Conservation (phyloP, 92 coral and sea anemone genomes). For the Epizoanthus rinbou region DNA sequence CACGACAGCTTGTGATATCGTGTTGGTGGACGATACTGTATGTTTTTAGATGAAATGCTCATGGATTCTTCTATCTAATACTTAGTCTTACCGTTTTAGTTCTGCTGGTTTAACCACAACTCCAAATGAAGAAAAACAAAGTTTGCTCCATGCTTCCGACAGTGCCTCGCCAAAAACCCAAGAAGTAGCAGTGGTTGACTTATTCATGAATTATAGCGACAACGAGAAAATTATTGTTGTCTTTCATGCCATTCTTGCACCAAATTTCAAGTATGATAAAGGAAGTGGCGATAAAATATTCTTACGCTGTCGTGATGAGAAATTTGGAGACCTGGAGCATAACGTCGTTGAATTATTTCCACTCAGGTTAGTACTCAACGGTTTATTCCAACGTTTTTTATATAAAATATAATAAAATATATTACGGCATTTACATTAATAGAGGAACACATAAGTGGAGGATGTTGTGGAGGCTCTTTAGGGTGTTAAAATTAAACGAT, state of each 20-base stretch:
- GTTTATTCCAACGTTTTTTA: background rate
- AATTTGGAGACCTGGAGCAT: conserved; percentile 7
- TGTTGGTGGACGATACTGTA: no score
- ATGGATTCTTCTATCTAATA: no score
- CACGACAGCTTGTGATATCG: no score
- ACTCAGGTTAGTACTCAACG: background rate
- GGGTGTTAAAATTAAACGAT: no score
- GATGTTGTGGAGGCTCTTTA: no score
- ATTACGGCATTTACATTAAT: no score
- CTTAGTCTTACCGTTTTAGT: background rate
- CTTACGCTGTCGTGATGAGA: conserved; percentile 5
- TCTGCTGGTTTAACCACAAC: background rate
- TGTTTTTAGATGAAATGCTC: no score
- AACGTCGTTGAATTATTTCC: conserved; percentile 8
- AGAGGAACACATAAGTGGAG: no score
- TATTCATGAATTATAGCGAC: conserved; percentile 6
- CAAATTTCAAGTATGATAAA: conserved; percentile 17
- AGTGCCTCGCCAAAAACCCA: background rate
- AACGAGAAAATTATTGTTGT: conserved; percentile 1
- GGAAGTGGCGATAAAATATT: conserved; percentile 12
- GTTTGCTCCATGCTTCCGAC: background rate
- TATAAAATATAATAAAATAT: no score
- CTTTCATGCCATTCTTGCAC: conserved; percentile 10
- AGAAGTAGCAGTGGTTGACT: conserved; percentile 13
- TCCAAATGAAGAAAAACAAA: background rate